phyloP scores from a whole-genome alignment of 2,113 vertebrate genomes.

The Barnardius zonarius region DNA sequence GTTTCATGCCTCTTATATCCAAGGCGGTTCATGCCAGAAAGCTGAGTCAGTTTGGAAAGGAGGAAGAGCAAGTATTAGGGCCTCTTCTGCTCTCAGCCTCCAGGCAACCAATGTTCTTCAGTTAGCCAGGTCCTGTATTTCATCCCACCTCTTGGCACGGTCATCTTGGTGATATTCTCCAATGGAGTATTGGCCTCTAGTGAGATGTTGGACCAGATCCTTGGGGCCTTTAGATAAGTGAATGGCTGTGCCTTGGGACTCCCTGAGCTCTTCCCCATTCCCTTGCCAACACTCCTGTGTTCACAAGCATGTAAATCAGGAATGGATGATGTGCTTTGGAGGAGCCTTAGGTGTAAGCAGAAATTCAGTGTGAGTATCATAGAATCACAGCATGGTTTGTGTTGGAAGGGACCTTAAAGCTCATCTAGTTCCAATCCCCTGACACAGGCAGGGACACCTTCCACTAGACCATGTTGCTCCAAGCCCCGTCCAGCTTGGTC shows the following conservation, averaged over 20 bases:
- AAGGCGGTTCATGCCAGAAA: slow-evolving; percentile 32
- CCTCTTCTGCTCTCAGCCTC: neutral
- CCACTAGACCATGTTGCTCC: neutral
- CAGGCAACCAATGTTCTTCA: neutral
- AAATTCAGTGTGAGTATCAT: neutral
- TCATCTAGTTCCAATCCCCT: neutral
- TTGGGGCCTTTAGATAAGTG: neutral
- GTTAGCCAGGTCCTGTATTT: neutral
- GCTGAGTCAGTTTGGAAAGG: slow-evolving; percentile 44
- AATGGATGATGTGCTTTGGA: neutral
- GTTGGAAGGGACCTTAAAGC: neutral
- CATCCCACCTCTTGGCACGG: neutral
- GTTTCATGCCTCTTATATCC: slow-evolving; percentile 8
- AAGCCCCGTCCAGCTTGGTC: neutral
- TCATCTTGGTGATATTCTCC: neutral
- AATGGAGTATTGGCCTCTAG: neutral
- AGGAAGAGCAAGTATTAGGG: neutral
- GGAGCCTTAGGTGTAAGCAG: neutral
- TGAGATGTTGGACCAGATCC: neutral
- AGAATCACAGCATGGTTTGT: neutral
- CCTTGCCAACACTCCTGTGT: neutral
- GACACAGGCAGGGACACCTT: neutral
- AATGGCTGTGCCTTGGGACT: neutral
- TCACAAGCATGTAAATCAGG: neutral
- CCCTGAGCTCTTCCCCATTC: neutral